Evolutionary conservation across 92 coral and sea anemone genomes (phyloP), one percentile per base, ranked within the genome.

Genomic region (Actinernus sp.): DNA sequence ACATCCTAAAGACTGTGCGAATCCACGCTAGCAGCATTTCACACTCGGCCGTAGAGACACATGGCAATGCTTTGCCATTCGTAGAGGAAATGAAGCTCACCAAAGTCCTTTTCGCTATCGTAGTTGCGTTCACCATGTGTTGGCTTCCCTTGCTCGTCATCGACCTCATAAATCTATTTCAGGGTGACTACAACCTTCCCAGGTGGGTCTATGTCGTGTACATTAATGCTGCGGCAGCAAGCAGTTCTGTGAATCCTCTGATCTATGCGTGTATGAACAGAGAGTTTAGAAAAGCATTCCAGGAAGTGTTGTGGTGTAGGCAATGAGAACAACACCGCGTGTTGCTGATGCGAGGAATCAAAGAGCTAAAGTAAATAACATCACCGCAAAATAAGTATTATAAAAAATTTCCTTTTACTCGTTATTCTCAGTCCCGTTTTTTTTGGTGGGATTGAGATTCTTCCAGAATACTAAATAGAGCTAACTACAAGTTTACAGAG

Each of bases 31-130:
- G 6, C 9, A 13, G 24, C 6, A 19, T 47, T 13, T 7, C 24
- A 12, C 5, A 6, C 21, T 47, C 53, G 17, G 17, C 5, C 16
- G 24, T 6, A 13, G 9, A 8, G 17, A 4, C 53, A 5, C 53
- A 13, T 19, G 6, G 5, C 21, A 5, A 8, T 20, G 53, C 18
- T 7, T 14, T 8, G 14, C 53, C 53, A 12, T 47, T 20, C 21
- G 6, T 47, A 4, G 53, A 47, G 17, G 53, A 47, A 47, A 47
- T 47, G 18, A 47, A 47, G 24, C 6, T 47, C 6, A 47, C 53
- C 5, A 47, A 47, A 47, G 18, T 47, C 24, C 53, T 47, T 8
- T 12, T 47, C 9, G 53, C 53, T 7, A 20, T 47, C 17, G 53
- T 47, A 5, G 16, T 47, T 4, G 53, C 53, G 6, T 47, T 47